Conservation (phyloP, 2,113 vertebrate genomes). For the Delphinapterus leucas region DNA sequence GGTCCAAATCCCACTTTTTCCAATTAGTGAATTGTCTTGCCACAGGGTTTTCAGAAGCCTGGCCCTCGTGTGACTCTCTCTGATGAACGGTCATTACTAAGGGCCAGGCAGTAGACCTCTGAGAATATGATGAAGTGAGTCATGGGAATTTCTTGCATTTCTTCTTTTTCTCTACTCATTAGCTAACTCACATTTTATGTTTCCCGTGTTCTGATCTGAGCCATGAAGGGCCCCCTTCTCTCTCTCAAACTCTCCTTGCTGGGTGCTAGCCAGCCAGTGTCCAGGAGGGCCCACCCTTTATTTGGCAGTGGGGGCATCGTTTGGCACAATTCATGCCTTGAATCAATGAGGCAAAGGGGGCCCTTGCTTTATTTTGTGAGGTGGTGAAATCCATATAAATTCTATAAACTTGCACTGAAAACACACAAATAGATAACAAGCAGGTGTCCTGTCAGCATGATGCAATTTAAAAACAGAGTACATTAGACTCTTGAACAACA, state of each 20-base stretch:
- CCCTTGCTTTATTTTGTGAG: not conserved
- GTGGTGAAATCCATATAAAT: not conserved
- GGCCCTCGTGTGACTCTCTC: accelerated
- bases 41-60: not conserved
- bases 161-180: not conserved
- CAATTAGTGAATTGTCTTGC: not conserved
- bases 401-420: not conserved
- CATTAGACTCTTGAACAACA: not conserved
- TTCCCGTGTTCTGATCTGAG: not conserved
- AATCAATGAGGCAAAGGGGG: not conserved
- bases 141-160: not conserved
- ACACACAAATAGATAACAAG: not conserved
- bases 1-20: not conserved
- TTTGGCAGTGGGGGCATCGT: not conserved
- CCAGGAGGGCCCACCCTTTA: not conserved
- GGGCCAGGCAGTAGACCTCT: not conserved
- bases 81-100: not conserved
- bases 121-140: not conserved
- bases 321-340: not conserved
- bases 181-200: not conserved
- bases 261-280: not conserved
- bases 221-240: not conserved
- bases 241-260: too few relatives aligned
- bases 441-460: not conserved
- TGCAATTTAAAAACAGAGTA: not conserved